Percentiles rank a stretch among this genome's conserved stretches.
Conservation (phyloP, 2,113 vertebrate species). For the Crypturellus undulatus region DNA sequence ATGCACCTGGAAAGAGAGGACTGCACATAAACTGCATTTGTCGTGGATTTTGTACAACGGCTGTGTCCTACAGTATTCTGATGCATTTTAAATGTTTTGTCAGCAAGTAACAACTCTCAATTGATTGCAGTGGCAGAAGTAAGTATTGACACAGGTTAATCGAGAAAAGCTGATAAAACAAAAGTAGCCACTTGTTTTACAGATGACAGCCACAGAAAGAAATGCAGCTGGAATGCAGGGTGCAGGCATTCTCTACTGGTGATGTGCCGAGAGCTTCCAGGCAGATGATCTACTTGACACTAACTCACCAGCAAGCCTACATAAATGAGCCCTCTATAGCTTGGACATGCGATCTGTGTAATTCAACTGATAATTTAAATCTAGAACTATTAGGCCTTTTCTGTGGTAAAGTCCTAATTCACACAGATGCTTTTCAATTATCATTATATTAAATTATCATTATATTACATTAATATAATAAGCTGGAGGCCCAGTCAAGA, state of each 20-base stretch:
- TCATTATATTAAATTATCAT: not conserved
- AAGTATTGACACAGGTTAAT: not conserved
- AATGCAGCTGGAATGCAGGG: not conserved
- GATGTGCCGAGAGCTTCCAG: not conserved
- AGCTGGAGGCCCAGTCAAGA: not conserved
- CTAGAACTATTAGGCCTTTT: not conserved
- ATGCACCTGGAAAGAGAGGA: constrained; percentile 86
- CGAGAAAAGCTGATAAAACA: not conserved
- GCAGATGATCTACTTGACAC: not conserved
- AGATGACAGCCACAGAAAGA: not conserved
- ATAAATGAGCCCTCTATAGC: not conserved
- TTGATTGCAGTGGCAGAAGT: not conserved
- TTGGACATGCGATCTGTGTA: not conserved
- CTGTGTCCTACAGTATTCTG: not conserved
- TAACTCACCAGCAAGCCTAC: not conserved
- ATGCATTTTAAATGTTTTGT: not conserved
- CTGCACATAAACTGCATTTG: not conserved
- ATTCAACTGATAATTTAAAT: not conserved
- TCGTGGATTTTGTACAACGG: not conserved
- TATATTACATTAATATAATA: not conserved
- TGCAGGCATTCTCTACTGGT: not conserved
- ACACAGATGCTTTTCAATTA: not conserved
- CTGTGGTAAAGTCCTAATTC: not conserved
- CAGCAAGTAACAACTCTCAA: not conserved
- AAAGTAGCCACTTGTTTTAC: not conserved